A percentile compares a stretch with the other conserved stretches of the same genome.
Evolutionary conservation across 1,140 invertebrate species (phyloP).

Genomic region (Leptoteleia sp.): DNA sequence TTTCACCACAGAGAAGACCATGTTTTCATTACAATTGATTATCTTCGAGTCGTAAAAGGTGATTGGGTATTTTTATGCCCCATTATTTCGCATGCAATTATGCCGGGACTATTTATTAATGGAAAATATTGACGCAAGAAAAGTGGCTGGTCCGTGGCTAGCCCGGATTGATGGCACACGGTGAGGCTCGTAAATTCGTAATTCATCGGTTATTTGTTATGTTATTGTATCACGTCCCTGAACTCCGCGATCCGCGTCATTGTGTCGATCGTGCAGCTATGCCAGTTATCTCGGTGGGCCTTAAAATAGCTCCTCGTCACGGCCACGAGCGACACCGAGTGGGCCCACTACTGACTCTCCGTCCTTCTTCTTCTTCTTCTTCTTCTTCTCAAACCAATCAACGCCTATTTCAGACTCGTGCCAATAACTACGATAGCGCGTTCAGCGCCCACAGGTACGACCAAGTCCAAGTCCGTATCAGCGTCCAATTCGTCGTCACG

Average conservation of each 20-base stretch:
- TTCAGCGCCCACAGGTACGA: conserved; percentile 19
- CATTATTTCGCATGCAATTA: too few relatives aligned
- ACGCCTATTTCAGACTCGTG: conserved; percentile 36
- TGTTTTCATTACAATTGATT: too few relatives aligned
- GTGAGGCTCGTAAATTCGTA: too few relatives aligned
- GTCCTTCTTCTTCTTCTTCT: too few relatives aligned
- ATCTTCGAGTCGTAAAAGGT: too few relatives aligned
- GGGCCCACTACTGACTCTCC: conserved; percentile 61
- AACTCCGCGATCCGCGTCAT: conserved; percentile 33
- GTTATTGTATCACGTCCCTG: conserved; percentile 47
- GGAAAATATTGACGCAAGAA: too few relatives aligned
- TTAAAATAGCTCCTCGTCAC: conserved; percentile 72
- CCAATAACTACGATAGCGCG: conserved; percentile 30
- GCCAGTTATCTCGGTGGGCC: conserved; percentile 56
- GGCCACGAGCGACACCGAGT: conserved; percentile 58
- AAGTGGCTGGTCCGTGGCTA: too few relatives aligned
- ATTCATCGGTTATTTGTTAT: conserved; percentile 36
- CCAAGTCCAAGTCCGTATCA: conserved; percentile 9
- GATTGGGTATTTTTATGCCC: too few relatives aligned
- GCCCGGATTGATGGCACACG: too few relatives aligned
- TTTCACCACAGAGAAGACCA: too few relatives aligned
- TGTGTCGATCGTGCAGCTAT: conserved; percentile 49
- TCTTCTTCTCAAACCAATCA: conserved; percentile 24
- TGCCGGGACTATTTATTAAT: too few relatives aligned
- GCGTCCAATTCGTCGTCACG: too few relatives aligned